phyloP scores from a whole-genome alignment of 2,888 invertebrate species.

The Microplitis manilae region DNA sequence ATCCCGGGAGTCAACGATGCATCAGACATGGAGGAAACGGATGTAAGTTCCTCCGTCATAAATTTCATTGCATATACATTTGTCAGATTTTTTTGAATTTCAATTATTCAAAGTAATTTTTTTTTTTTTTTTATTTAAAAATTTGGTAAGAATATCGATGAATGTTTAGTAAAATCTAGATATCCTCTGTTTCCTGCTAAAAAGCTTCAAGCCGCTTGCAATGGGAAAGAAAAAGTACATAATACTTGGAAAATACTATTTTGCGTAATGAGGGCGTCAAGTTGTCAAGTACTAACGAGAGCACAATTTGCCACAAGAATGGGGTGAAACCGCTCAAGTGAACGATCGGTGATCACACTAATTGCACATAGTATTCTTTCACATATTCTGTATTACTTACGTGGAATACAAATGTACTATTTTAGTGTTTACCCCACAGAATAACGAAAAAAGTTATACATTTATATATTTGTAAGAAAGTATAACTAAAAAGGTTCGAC shows the following conservation, averaged over 20 bases:
- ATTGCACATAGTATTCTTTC: too few species aligned
- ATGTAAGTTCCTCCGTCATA: slow-evolving; percentile 79
- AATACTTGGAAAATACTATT: background rate
- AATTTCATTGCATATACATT: background rate
- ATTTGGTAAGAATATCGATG: background rate
- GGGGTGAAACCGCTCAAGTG: too few species aligned
- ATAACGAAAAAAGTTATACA: too few species aligned
- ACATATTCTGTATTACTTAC: too few species aligned
- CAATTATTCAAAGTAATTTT: background rate
- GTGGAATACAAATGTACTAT: too few species aligned
- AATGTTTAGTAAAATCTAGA: slow-evolving; percentile 35
- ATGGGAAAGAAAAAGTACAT: slow-evolving; percentile 56
- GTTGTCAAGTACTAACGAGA: too few species aligned
- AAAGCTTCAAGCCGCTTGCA: slow-evolving; percentile 66
- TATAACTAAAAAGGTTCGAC: too few species aligned
- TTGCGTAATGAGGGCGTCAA: background rate
- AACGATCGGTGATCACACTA: too few species aligned
- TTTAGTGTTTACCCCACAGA: too few species aligned
- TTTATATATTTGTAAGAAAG: too few species aligned
- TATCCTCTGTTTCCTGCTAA: slow-evolving; percentile 66
- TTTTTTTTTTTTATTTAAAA: background rate
- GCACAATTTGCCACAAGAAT: too few species aligned
- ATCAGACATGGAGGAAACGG: slow-evolving; percentile 88
- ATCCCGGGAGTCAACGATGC: slow-evolving; percentile 96
- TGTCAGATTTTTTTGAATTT: background rate